Base-by-base conservation (phyloP, 2,113 vertebrate species). In the Mormyrus lacerda region DNA sequence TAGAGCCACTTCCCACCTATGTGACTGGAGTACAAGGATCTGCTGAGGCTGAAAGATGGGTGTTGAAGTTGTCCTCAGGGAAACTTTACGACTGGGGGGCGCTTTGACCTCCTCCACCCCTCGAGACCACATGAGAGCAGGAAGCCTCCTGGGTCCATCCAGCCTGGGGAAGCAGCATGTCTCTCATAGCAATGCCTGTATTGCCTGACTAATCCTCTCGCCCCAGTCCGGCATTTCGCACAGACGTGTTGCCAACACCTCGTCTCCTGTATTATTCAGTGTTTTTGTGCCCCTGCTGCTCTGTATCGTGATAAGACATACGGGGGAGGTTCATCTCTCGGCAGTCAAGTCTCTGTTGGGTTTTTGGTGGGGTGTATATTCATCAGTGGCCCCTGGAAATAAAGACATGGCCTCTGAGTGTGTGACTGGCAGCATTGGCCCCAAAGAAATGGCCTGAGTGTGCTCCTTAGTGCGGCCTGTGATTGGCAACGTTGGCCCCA, bases 211-310 rank as follows among this genome's bases (percentile, higher is more conserved):
- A 79, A 79, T 79, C 73, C 73, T 19, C 6, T 39, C 73, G 15
- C 73, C 35, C 35, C 1, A 39, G 61, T 8, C 48, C 47, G 4
- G 48, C 87, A 4, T 53, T 88, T 82, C 47, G 10, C 87, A 50
- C 61, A 21, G 9, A 50, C 19, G 65, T 51, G 27, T 88, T 48
- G 24, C 55, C 61, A 11, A 88, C 87, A 51, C 88, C 73, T 89
- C 21, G 19, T 55, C 88, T 82, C 47, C 35, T 89, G 69, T 82
- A 89, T 89, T 89, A 82, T 83, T 82, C 69, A 82, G 88, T n/a
- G 73, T 82, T 89, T 79, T 50, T 47, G 4, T 50, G 39, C 61
- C 51, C 69, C 73, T 79, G 47, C 88, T 83, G 73, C 73, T 83
- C 35, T 15, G 13, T 79, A 79, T 35, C 73, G 35, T 79, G 73